Conservation (phyloP, 2,888 invertebrate species). For the Pristionchus japonicus region DNA sequence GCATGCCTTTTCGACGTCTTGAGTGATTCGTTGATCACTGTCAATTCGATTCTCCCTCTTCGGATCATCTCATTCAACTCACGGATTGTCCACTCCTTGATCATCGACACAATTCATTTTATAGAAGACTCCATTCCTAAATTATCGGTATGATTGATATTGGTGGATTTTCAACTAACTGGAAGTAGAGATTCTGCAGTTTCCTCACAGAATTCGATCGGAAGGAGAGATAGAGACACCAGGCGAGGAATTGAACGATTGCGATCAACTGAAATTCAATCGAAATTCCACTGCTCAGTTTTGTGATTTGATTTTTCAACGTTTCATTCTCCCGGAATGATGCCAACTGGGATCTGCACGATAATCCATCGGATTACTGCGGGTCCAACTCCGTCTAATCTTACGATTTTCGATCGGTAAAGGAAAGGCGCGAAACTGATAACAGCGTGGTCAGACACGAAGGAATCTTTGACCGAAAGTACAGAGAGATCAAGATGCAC, state of each 20-base stretch:
- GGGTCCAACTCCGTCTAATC: no score
- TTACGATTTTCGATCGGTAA: no score
- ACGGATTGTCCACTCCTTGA: slow-evolving; percentile 79
- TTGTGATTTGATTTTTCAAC: no score
- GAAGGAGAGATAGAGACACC: slow-evolving; percentile 78
- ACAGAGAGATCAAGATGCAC: no score
- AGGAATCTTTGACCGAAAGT: no score
- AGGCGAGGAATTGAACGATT: slow-evolving; percentile 76
- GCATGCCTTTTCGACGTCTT: slow-evolving; percentile 78
- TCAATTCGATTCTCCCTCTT: background rate
- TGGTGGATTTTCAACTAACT: background rate
- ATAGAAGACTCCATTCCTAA: slow-evolving; percentile 77
- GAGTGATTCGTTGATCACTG: slow-evolving; percentile 79
- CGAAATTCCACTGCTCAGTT: background rate
- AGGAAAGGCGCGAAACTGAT: no score
- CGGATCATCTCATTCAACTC: no score
- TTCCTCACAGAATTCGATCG: slow-evolving; percentile 76
- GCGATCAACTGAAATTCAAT: slow-evolving; percentile 76
- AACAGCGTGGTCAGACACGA: no score
- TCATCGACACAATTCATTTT: slow-evolving; percentile 77
- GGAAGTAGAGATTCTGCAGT: slow-evolving; percentile 78
- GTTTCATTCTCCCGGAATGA: no score
- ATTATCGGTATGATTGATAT: no score
- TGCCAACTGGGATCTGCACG: no score
- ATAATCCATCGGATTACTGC: no score